Evolutionary conservation across 2,888 invertebrate genomes (phyloP), one percentile per base, ranked within the genome.

Genomic region (Siphlonurus alternatus): DNA sequence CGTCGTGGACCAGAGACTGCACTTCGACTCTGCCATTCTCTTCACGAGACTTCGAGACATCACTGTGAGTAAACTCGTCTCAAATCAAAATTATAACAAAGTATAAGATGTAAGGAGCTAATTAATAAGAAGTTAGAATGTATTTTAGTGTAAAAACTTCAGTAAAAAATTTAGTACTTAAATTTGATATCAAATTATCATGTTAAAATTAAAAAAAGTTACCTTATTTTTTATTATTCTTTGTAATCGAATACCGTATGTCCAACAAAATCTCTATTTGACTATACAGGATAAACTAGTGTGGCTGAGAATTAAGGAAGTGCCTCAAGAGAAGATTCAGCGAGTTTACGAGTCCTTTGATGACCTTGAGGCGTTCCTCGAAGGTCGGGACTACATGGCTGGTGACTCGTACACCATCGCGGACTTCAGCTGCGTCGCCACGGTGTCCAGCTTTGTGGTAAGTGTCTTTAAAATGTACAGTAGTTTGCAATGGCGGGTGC

Each of bases 351-450:
- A 78, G 67, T 80, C 82, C 2, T 75, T 86, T 18, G 79, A 77
- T 1, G 82, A 82, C 69, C 72, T 86, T 56, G 80, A 86, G 63
- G 75, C 76, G 24, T 84, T 82, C 70, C 73, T 86, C 56, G 78
- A 77, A 65, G 79, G 76, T n/a, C 79, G 77, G 61, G 77, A 81
- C 67, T 86, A 83, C 79, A 80, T 83, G 25, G 80, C 83, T 24
- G 85, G 85, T 2, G 77, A 83, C 59, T 74, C 78, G 61, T 73
- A 80, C 53, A 85, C 86, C 15, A 79, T 86, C 66, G 86, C 86
- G 51, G 86, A 87, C 71, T 80, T 82, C 68, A 78, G 80, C 2
- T 77, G 83, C 64, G 79, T 79, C 65, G 79, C 84, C 20, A 80
- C 83, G 7, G 60, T 83, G 23, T 77, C 81, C 3, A 79, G 77